Conservation (phyloP, 2,113 vertebrate genomes). For the Columba livia region DNA sequence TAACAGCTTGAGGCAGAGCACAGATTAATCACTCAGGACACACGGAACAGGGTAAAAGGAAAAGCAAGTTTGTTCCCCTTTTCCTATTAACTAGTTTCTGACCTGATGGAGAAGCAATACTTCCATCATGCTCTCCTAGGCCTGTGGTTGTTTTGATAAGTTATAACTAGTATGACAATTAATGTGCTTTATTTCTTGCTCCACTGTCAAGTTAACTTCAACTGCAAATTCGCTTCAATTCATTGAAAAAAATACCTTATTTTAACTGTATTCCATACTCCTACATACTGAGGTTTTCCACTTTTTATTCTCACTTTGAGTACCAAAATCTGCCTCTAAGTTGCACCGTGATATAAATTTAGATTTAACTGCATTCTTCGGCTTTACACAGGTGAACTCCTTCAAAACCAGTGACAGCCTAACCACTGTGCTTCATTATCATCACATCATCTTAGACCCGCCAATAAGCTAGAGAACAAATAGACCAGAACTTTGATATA, state of each 20-base stretch:
- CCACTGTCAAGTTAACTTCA: background rate
- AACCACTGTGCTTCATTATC: background rate
- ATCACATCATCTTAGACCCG: background rate
- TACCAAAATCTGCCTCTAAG: background rate
- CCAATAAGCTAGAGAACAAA: background rate
- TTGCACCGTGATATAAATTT: background rate
- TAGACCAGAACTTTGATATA: background rate
- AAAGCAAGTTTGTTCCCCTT: constrained; percentile 42
- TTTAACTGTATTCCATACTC: background rate
- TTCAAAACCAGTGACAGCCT: background rate
- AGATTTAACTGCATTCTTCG: background rate
- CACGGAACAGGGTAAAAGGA: background rate
- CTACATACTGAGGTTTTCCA: background rate
- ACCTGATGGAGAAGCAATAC: background rate
- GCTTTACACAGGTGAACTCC: background rate
- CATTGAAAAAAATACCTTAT: background rate
- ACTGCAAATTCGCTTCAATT: background rate
- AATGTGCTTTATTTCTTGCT: background rate
- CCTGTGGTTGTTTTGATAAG: constrained; percentile 2
- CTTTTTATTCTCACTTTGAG: background rate
- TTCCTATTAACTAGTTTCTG: constrained; percentile 30
- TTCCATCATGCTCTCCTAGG: background rate
- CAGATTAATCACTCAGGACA: constrained; percentile 51
- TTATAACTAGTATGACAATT: background rate
- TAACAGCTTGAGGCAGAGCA: constrained; percentile 48